phyloP scores from a whole-genome alignment of 2,797 vertebrate genomes.

The Danio tinwini region DNA sequence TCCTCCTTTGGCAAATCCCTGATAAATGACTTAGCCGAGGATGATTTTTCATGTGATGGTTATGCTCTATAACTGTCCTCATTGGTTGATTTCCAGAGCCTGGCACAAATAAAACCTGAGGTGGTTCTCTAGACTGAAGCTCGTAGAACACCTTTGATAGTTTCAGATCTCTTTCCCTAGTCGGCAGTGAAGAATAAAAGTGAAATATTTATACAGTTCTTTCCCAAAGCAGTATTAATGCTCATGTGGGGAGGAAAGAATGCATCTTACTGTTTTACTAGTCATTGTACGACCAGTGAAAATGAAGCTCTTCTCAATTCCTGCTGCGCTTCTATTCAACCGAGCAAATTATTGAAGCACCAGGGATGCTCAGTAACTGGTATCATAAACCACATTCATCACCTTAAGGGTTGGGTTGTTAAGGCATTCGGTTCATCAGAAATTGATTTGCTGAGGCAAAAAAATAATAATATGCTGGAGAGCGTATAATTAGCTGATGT shows the following conservation, averaged over 20 bases:
- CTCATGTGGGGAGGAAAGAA: conserved; percentile 6
- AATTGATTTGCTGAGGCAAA: conserved; percentile 27
- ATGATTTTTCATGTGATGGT: conserved; percentile 48
- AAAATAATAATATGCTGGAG: not conserved
- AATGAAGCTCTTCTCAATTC: not conserved
- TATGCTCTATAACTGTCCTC: conserved; percentile 42
- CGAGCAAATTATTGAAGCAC: conserved; percentile 12
- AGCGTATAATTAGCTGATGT: conserved; percentile 32
- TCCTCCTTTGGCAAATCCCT: conserved; percentile 46
- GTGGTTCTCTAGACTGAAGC: not conserved
- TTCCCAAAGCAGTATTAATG: conserved; percentile 14
- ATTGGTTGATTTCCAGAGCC: conserved; percentile 17
- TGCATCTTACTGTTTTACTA: conserved; percentile 24
- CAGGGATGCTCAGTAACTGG: conserved; percentile 24
- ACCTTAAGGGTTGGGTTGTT: conserved; percentile 28
- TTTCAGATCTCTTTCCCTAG: conserved; percentile 5
- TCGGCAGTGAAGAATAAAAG: conserved; percentile 10
- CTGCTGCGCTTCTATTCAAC: conserved; percentile 14
- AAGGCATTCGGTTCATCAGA: conserved; percentile 8
- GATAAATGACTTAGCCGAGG: conserved; percentile 52
- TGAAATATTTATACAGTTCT: not conserved
- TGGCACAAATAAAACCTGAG: conserved; percentile 36
- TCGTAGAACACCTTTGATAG: not conserved
- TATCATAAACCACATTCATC: conserved; percentile 28
- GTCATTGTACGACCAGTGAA: not conserved